Evolutionary conservation across 2,113 vertebrate species (phyloP).

Genomic region (Sinocyclocheilus rhinocerous): DNA sequence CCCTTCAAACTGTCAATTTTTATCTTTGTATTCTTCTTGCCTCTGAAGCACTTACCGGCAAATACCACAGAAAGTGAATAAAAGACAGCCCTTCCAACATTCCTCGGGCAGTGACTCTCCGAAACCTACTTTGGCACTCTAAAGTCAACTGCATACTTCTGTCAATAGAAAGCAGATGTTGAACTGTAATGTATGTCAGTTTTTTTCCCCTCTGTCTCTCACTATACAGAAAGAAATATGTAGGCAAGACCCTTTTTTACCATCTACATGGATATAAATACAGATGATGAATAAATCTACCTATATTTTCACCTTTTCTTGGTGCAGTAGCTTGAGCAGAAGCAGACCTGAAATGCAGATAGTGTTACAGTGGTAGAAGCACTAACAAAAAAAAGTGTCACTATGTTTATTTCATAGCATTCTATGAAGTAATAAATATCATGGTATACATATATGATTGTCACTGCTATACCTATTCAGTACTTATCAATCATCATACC

Average conservation of each 20-base stretch:
- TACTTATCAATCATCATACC: background rate
- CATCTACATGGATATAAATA: conserved; percentile 64
- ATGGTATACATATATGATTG: background rate
- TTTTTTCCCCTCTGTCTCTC: conserved; percentile 52
- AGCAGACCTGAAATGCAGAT: conserved; percentile 16
- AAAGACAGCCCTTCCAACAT: conserved; percentile 61
- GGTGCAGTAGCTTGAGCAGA: conserved; percentile 30
- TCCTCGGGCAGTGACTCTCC: conserved; percentile 70
- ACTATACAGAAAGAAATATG: conserved; percentile 70
- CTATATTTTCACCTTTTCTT: conserved; percentile 57
- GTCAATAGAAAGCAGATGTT: conserved; percentile 82
- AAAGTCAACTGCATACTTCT: conserved; percentile 77
- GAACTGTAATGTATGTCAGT: conserved; percentile 77
- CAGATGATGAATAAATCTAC: conserved; percentile 60
- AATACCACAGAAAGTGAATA: conserved; percentile 62
- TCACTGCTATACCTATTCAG: background rate
- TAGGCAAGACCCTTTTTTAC: conserved; percentile 65
- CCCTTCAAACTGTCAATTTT: conserved; percentile 41
- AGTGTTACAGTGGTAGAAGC: background rate
- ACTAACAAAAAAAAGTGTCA: background rate
- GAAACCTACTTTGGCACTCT: conserved; percentile 74
- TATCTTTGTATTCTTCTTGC: conserved; percentile 53
- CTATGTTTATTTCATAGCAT: background rate
- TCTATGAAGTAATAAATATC: background rate
- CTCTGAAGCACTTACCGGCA: conserved; percentile 67